Base-by-base conservation (phyloP, 2,888 invertebrate genomes). In the Lottia gigantea region DNA sequence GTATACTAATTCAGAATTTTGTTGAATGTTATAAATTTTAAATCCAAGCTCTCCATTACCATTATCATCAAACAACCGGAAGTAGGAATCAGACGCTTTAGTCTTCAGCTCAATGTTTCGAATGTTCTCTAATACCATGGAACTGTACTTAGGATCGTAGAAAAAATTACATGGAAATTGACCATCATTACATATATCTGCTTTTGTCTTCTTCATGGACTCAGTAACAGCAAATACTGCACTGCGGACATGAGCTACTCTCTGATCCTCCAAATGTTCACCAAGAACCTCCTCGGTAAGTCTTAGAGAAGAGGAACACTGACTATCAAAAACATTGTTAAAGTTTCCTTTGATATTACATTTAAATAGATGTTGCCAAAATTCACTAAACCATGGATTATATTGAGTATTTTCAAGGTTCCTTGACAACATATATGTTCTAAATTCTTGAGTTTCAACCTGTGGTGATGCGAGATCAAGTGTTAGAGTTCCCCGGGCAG, bases 21-120 rank as follows among this genome's bases (percentile, higher is more conserved):
- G 65, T 67, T 82, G 82, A 12, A 85, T 76, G 55, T 81, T 84
- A 47, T 78, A 78, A 46, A 85, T 76, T 15, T 74, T 74, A 67
- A 82, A 85, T 7, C 84, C 83, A 25, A 82, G 73, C 40, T 78
- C 78, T 8, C 85, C 85, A 70, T 85, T 85, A 15, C 85, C 80
- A 62, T 80, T 73, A 26, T 76, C 73, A 64, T 82, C 77, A 64
- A 85, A 85, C 8, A 85, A 74, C 12, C 71, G 62, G 25, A 76
- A 75, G 31, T 64, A 67, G 14, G 62, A 49, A 12, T 68, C 70
- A 0, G 62, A 74, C 19, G 70, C 70, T 4, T 62, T 46, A 11
- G 75, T 46, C 19, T 62, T 66, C 15, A 74, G 71, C n/a, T 66
- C 69, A n/a, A 64, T 61, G n/a, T 55, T 49, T 23, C 69, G 19